Evolutionary conservation across 2,113 vertebrate species (phyloP), one percentile per base, ranked within the genome.

Genomic region (Ophiodon elongatus): DNA sequence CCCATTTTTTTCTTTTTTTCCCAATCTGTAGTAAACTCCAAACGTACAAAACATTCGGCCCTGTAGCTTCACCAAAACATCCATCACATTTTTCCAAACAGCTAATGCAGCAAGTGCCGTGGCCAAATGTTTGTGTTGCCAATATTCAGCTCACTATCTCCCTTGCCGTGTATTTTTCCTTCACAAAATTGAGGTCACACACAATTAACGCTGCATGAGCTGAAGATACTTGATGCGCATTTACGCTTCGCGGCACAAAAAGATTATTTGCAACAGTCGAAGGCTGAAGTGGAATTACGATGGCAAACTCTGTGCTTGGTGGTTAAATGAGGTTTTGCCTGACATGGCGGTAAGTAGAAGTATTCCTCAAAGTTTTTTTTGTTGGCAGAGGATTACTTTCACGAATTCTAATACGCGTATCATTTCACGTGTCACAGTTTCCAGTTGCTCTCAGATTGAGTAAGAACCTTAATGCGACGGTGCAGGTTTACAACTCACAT

Each of bases 101-200:
- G 83, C 63, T 73, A 74, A 63, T 3, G 1, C 75, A 37, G 62
- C 84, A 68, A 54, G 27, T 0, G 2, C 35, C 1, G n/a, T 3
- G 47, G 56, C 41, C 77, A 76, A 52, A 43, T 39, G 37, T 71
- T 57, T 66, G 17, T 8, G 5, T 6, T 70, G 82, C 84, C 84
- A 88, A 73, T 85, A 80, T 87, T 91, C 85, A 85, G 82, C 62
- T 87, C 85, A 77, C 76, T 73, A 87, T 84, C 84, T 84, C 70
- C 64, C 73, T 64, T 27, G 71, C 79, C 83, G 65, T 73, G 60
- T 76, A 80, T 77, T 84, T 81, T 80, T 73, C 25, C 66, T 79
- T 33, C 67, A 70, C 80, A 72, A 74, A 83, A 37, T 50, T 1
- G 41, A 75, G 47, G 75, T 89, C 83, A 56, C 79, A 79, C 80